These are phyloP conservation scores for Sciurus vulgaris DNA, from an alignment of 2,797 vertebrate genomes.

Conservation along the genomic window DNA sequence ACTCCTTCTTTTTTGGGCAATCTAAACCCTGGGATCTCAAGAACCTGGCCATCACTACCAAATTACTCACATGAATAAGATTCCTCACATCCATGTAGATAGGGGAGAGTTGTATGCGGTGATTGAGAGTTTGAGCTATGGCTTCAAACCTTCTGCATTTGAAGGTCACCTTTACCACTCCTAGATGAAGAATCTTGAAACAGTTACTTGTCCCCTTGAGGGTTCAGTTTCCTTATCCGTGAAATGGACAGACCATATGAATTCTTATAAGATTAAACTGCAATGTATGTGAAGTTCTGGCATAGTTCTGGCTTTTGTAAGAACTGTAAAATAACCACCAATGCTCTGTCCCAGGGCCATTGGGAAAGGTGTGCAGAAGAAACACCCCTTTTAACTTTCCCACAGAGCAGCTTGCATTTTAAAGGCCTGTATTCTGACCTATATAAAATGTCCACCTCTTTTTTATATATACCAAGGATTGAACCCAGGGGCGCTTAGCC, in stretches of 20 bases:
- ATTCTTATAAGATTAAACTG: neutral
- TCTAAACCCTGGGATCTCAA: neutral
- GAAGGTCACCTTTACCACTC: neutral
- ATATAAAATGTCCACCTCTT: fast-evolving
- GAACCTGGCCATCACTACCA: neutral
- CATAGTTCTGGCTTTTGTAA: neutral
- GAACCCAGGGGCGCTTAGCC: too few relatives aligned
- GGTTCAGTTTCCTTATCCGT: neutral
- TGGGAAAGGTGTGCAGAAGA: fast-evolving
- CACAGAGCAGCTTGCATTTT: fast-evolving
- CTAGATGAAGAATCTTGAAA: neutral
- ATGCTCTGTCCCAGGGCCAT: neutral
- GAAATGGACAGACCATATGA: too few relatives aligned
- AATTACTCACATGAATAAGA: neutral
- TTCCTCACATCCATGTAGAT: neutral
- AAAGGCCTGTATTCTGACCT: neutral
- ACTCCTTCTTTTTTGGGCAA: neutral
- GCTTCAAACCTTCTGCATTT: neutral
- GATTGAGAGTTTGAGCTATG: neutral
- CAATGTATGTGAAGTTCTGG: too few relatives aligned
- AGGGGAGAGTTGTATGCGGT: neutral
- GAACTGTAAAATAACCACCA: neutral
- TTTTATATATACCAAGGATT: too few relatives aligned
- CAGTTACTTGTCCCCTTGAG: neutral
- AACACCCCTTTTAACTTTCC: neutral